Evolutionary conservation across 2,113 vertebrate genomes (phyloP).

Genomic region (Muntiacus muntjak): DNA sequence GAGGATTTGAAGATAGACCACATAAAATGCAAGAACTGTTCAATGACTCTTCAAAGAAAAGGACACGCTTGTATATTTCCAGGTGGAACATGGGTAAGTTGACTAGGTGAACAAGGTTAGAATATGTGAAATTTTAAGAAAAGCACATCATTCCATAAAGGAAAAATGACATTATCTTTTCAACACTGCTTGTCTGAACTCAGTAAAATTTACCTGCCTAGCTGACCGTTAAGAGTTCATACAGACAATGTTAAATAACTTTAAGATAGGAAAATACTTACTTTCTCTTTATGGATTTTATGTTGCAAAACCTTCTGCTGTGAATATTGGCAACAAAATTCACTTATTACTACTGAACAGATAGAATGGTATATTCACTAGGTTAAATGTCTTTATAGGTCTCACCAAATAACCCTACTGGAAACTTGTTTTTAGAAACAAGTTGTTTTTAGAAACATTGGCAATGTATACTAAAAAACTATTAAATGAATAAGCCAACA

Average conservation of each 20-base stretch:
- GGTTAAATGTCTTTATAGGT: conserved; percentile 55
- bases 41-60: not conserved
- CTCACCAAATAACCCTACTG: conserved; percentile 71
- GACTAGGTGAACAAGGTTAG: not conserved
- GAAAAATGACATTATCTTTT: not conserved
- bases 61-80: not conserved
- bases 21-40: not conserved
- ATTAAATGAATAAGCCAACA: conserved; percentile 76
- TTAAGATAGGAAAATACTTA: conserved; percentile 18
- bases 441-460: conserved; percentile 37
- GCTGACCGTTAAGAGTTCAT: not conserved
- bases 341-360: conserved; percentile 32
- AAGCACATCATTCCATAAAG: conserved; percentile 4
- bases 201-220: conserved; percentile 3
- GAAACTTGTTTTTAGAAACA: conserved; percentile 18
- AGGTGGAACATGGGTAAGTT: not conserved
- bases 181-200: not conserved
- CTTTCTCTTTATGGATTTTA: conserved; percentile 26
- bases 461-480: conserved; percentile 72
- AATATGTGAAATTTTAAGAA: not conserved
- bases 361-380: conserved; percentile 59
- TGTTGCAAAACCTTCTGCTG: not conserved
- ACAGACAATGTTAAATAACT: not conserved
- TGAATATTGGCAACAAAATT: not conserved
- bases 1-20: conserved; percentile 47